Conservation (phyloP, 1,140 invertebrate species). For the Cheumatopsyche charites region DNA sequence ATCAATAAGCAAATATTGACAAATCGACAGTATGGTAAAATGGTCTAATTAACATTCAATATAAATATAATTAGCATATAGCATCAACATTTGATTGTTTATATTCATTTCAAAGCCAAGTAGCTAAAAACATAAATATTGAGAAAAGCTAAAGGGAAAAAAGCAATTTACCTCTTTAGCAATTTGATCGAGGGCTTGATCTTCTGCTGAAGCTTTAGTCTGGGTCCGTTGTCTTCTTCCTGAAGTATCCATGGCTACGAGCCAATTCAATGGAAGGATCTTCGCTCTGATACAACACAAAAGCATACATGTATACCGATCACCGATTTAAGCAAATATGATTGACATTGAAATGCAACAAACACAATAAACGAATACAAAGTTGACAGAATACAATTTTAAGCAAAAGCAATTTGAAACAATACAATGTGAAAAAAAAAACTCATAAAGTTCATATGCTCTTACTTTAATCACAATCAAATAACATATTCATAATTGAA, state of each 20-base stretch:
- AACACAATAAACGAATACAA: neutral
- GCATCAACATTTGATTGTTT: no score
- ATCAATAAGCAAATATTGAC: no score
- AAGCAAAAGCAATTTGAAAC: neutral
- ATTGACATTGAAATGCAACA: neutral
- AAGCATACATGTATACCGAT: slow-evolving; percentile 8
- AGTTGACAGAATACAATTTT: neutral
- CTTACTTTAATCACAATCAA: no score
- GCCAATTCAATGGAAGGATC: slow-evolving; percentile 18
- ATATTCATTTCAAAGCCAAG: no score
- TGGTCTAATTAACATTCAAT: no score
- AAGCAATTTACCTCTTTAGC: slow-evolving; percentile 78
- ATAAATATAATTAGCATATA: no score
- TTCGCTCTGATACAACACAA: neutral
- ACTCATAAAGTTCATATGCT: no score
- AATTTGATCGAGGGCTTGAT: slow-evolving; percentile 87
- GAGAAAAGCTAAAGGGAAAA: neutral
- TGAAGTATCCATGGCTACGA: slow-evolving; percentile 42
- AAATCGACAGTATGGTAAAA: no score
- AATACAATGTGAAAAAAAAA: no score
- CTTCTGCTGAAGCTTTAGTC: slow-evolving; percentile 66
- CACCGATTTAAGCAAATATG: slow-evolving; percentile 7
- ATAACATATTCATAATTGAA: no score
- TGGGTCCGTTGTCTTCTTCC: slow-evolving; percentile 47
- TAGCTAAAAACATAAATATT: no score